Evolutionary conservation across 2,113 vertebrate genomes (phyloP).

Genomic region (Neogale vison): DNA sequence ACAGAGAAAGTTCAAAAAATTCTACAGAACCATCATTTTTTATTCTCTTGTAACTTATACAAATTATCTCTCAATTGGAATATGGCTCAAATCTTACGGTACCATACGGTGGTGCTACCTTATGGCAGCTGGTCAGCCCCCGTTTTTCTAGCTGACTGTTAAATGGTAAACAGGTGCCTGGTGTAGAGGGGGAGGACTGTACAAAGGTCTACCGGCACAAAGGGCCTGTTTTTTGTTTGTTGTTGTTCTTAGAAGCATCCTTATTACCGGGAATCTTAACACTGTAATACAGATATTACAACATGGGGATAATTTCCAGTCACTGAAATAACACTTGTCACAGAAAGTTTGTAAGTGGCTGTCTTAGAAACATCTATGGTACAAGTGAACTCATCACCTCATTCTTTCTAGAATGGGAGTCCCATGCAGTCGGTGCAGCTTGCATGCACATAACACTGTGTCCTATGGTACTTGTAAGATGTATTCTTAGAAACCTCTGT

Average conservation of each 20-base stretch:
- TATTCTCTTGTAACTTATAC: background rate
- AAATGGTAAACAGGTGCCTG: background rate
- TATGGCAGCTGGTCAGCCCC: background rate
- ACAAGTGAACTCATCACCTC: background rate
- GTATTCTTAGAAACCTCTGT: background rate
- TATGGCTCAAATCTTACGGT: background rate
- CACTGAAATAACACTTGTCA: background rate
- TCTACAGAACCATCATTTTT: background rate
- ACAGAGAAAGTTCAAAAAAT: background rate
- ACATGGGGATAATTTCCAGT: background rate
- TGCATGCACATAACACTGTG: background rate
- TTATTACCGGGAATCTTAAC: background rate
- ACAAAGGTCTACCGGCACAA: background rate
- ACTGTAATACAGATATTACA: background rate
- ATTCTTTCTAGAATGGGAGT: background rate
- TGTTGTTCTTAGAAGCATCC: background rate
- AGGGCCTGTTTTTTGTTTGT: background rate
- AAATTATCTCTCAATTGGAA: background rate
- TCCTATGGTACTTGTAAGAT: background rate
- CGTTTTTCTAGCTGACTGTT: background rate
- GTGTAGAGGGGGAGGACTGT: no score
- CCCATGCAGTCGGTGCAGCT: background rate
- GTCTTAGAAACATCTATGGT: background rate
- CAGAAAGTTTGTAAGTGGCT: background rate
- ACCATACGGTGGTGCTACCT: background rate